Base-by-base conservation (phyloP, 2,888 invertebrate genomes). In the Aplocera efformata region DNA sequence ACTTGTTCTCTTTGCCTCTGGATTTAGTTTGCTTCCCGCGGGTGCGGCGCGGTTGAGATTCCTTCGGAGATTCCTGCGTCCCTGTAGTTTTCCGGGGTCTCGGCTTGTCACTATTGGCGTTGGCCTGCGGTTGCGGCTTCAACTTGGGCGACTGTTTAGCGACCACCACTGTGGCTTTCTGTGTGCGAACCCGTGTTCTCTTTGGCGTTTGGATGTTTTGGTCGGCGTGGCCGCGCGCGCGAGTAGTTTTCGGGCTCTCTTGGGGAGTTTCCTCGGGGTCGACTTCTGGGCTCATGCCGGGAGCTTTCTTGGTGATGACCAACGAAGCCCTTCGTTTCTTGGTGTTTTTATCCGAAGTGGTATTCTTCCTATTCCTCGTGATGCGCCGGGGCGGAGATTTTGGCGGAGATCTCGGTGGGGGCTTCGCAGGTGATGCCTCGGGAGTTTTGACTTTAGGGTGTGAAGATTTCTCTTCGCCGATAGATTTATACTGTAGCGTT, bases 221-320 rank as follows among this genome's bases (percentile, higher is more conserved):
- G 28, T 52, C 32, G 39, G 51, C 38, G 36, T 48, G 44, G 11
- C 29, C 26, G 25, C 60, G 60, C 0, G 53, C 26, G 25, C 60
- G 60, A 1, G 53, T 51, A 6, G 53, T 63, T 21, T 54, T 63
- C 4, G 62, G 50, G 38, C 41, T 57, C 1, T 13, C 34, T 34
- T 52, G 36, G n/a, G 55, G 41, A n/a, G 33, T 31, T 17, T 42
- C 28, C 10, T 53, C 40, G 11, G 39, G 20, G 7, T 22, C 23
- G 1, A 35, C 37, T 34, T 48, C 39, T 1, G 55, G 43, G 13
- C 28, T 44, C 51, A 70, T 54, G 6, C 56, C 54, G 0, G 79
- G 79, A 0, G 67, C 33, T 48, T 72, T 80, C 36, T 79, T 79
- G 1, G 63, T 38, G 3, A 80, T 62, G 7, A 76, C 67, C 8